Percentiles rank a stretch among this genome's conserved stretches.
phyloP scores from a whole-genome alignment of 1,140 invertebrate species.

The Eubasilissa regina region DNA sequence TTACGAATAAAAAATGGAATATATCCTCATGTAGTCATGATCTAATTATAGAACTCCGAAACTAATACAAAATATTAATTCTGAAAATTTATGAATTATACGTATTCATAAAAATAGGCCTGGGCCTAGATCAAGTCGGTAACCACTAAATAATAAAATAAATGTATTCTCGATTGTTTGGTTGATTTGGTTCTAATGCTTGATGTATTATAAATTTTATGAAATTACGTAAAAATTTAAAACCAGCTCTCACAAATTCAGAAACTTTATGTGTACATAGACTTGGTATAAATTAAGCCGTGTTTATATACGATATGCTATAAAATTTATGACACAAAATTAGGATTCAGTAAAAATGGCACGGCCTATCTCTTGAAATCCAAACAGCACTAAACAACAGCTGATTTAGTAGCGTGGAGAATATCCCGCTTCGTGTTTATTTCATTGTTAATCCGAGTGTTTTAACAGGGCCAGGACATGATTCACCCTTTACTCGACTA shows the following conservation, averaged over 20 bases:
- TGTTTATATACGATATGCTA: constrained; percentile 4
- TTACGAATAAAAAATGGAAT: too few species aligned
- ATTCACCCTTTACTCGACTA: not conserved
- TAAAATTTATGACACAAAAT: constrained; percentile 30
- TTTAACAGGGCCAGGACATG: constrained; percentile 26
- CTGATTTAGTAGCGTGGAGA: constrained; percentile 17
- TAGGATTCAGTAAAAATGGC: constrained; percentile 4
- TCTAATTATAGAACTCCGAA: too few species aligned
- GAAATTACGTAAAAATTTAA: constrained; percentile 22
- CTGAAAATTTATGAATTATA: too few species aligned
- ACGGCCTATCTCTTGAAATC: constrained; percentile 17
- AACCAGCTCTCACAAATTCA: constrained; percentile 1
- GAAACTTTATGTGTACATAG: constrained; percentile 1
- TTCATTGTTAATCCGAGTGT: constrained; percentile 37
- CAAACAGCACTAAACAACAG: constrained; percentile 29
- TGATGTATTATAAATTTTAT: not conserved
- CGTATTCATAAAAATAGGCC: too few species aligned
- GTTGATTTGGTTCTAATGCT: too few species aligned
- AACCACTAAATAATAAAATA: too few species aligned
- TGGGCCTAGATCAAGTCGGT: too few species aligned
- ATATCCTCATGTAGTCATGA: too few species aligned
- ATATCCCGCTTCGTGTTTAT: constrained; percentile 23
- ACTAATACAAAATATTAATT: too few species aligned
- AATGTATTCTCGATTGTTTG: too few species aligned
- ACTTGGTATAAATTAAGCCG: constrained; percentile 22